These are phyloP conservation scores for Plecturocebus donacophilus DNA, from an alignment of 2,113 vertebrate genomes.

Conservation along the genomic window DNA sequence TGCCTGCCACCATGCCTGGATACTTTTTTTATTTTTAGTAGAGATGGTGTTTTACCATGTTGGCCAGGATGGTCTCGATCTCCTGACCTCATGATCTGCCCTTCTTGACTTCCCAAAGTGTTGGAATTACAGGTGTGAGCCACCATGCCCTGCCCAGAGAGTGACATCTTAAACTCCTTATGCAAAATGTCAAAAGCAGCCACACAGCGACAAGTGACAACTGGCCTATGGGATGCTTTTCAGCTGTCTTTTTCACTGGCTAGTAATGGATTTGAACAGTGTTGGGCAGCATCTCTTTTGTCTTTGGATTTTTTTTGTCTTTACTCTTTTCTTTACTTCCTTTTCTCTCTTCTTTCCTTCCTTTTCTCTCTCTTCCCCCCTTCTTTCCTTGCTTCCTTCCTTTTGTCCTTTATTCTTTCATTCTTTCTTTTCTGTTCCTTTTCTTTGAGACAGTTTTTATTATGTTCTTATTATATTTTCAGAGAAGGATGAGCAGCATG, in stretches of 20 bases:
- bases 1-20: no score
- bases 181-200: background rate
- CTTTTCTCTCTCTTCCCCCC: no score
- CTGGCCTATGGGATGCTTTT: no score
- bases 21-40: no score
- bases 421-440: background rate
- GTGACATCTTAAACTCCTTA: background rate
- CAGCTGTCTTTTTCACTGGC: background rate
- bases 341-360: no score
- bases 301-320: background rate
- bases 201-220: background rate
- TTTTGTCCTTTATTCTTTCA: no score
- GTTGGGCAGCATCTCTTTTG: background rate
- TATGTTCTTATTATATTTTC: background rate
- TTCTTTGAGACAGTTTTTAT: no score
- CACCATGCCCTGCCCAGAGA: background rate
- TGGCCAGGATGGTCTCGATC: no score
- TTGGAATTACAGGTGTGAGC: no score
- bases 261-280: background rate
- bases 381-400: fast-evolving
- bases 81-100: no score
- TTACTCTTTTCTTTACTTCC: fast-evolving
- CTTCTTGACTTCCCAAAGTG: no score
- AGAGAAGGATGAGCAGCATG: background rate
- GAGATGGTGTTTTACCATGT: no score